These are phyloP conservation scores for Plumapathes pennacea DNA, from an alignment of 92 coral and sea anemone genomes.

Conservation along the genomic window DNA sequence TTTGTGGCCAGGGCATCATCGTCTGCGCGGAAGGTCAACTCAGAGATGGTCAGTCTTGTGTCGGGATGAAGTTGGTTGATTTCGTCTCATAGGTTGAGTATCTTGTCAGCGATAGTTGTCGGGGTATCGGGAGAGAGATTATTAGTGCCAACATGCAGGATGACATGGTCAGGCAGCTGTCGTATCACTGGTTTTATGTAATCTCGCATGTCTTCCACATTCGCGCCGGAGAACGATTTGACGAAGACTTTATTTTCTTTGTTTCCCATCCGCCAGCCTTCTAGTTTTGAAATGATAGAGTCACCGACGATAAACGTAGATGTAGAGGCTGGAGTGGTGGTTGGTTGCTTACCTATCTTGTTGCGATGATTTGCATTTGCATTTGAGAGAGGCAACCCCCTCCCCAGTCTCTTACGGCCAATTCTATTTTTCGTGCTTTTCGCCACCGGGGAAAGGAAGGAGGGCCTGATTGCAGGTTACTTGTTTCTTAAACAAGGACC, in stretches of 20 bases:
- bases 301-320: slow-evolving; percentile 10
- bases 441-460: too few relatives aligned
- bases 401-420: too few relatives aligned
- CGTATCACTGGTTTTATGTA: not conserved
- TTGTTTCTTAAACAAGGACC: too few relatives aligned
- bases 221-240: not conserved
- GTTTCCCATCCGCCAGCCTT: slow-evolving; percentile 18
- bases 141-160: slow-evolving; percentile 10
- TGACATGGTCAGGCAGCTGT: not conserved
- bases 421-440: too few relatives aligned
- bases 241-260: not conserved
- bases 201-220: too few relatives aligned
- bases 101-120: not conserved
- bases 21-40: not conserved
- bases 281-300: slow-evolving; percentile 1
- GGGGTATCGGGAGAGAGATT: slow-evolving; percentile 1
- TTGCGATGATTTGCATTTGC: too few relatives aligned
- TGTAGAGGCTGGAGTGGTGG: too few relatives aligned
- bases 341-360: too few relatives aligned
- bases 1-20: not conserved
- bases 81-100: not conserved
- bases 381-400: not conserved
- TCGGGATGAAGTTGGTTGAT: not conserved
- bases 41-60: slow-evolving; percentile 1
- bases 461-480: too few relatives aligned